These are phyloP conservation scores for Periophthalmodon schlosseri DNA, from an alignment of 2,113 vertebrate species.

Conservation along the genomic window DNA sequence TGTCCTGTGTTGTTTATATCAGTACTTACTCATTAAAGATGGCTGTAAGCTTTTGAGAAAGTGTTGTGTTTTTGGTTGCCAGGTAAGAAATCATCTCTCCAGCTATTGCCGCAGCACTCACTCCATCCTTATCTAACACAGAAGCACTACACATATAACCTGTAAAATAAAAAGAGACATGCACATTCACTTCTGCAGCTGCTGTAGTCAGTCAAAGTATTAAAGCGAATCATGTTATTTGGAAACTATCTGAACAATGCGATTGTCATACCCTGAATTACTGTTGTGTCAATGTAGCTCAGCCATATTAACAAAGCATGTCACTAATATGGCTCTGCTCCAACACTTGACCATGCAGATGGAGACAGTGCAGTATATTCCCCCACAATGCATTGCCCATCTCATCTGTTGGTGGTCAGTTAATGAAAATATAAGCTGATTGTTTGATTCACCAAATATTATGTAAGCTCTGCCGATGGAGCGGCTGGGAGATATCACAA, in stretches of 20 bases:
- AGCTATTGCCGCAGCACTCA: constrained; percentile 91
- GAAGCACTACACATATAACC: constrained; percentile 95
- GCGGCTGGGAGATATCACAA: no score
- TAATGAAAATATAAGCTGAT: no score
- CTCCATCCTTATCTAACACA: constrained; percentile 97
- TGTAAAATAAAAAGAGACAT: constrained; percentile 55
- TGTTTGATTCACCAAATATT: no score
- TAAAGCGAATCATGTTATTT: constrained; percentile 45
- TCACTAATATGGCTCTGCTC: neutral
- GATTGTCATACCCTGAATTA: constrained; percentile 5
- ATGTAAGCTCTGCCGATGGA: no score
- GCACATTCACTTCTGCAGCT: constrained; percentile 12
- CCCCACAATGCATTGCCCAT: no score
- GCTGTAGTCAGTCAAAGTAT: constrained; percentile 29
- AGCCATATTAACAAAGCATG: neutral
- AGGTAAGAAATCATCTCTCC: constrained; percentile 90
- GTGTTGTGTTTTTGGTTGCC: constrained; percentile 79
- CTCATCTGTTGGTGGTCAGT: no score
- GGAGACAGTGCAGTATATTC: neutral
- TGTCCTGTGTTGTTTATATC: neutral
- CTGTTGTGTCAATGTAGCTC: neutral
- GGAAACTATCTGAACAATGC: constrained; percentile 32
- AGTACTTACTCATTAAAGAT: constrained; percentile 90
- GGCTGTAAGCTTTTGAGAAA: constrained; percentile 86
- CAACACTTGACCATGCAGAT: neutral